phyloP scores from a whole-genome alignment of 92 coral and sea anemone genomes.

The Siderastrea radians region DNA sequence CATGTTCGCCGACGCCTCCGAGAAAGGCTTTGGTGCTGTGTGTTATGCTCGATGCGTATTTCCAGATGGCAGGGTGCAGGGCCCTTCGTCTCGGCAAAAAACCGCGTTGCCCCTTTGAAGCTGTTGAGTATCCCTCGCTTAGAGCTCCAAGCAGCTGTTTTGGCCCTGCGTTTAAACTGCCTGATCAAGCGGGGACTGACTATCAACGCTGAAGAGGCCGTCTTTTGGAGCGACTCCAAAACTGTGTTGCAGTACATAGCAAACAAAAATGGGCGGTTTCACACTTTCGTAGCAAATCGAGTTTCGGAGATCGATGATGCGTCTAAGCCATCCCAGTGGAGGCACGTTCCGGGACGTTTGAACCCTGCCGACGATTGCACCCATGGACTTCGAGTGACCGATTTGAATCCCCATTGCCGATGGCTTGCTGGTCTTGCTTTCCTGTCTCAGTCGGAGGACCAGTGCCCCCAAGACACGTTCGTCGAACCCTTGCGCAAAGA shows the following conservation, averaged over 20 bases:
- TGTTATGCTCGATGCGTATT: slow-evolving; percentile 57
- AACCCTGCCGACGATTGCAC: slow-evolving; percentile 44
- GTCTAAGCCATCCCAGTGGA: slow-evolving; percentile 60
- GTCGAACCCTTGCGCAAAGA: too few species aligned
- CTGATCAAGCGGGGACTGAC: slow-evolving; percentile 68
- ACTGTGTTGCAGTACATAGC: slow-evolving; percentile 70
- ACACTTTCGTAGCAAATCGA: slow-evolving; percentile 77
- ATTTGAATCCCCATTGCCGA: too few species aligned
- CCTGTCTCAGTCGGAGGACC: too few species aligned
- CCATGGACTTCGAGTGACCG: not conserved
- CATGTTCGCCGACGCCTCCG: slow-evolving; percentile 81
- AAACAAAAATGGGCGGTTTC: slow-evolving; percentile 71
- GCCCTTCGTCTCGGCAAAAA: slow-evolving; percentile 72
- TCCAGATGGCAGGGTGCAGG: slow-evolving; percentile 62
- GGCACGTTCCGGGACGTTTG: slow-evolving; percentile 47
- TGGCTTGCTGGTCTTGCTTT: too few species aligned
- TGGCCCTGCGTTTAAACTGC: slow-evolving; percentile 58
- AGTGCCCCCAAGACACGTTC: too few species aligned
- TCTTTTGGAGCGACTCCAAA: slow-evolving; percentile 77
- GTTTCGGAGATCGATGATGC: slow-evolving; percentile 75
- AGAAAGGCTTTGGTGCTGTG: slow-evolving; percentile 74
- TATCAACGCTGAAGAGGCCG: not conserved
- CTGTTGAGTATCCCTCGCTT: slow-evolving; percentile 74
- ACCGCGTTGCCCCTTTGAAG: slow-evolving; percentile 76
- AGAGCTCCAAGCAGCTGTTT: slow-evolving; percentile 80